Base-by-base conservation (phyloP, 1,140 invertebrate species). In the Leptopilina boulardi region DNA sequence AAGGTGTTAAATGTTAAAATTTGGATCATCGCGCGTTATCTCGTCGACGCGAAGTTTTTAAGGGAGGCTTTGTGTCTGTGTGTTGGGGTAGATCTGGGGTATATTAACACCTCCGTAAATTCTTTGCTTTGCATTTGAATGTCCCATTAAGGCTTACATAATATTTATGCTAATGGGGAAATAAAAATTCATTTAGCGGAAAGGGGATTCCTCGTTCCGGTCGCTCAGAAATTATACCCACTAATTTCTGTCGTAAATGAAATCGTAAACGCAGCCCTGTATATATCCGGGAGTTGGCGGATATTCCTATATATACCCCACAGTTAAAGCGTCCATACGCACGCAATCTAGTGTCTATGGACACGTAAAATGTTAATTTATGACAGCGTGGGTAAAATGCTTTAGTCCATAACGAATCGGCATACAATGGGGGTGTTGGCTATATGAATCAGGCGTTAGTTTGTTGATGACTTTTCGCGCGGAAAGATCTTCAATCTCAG, bases 141-240 rank as follows among this genome's bases (percentile, higher is more conserved):
- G 80, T 70, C 76, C 76, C 73, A 81, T 81, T 81, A 78, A 74
- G 34, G 77, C 71, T 78, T 81, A 78, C 78, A 81, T 81, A 81
- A 81, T 81, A 81, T 81, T 81, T 76, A 81, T 81, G 80, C 74
- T 81, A 81, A 81, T 81, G 77, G 72, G 21, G 42, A 74, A 74
- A 81, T 81, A 81, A 81, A 81, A 81, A 81, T 81, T 81, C 80
- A 81, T 81, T 81, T 81, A 81, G 76, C 30, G 77, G 66, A 81
- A 34, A 78, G 71, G 38, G 41, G 15, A 66, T 21, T 23, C 42
- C 21, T 72, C 56, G 51, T 73, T 79, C 51, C 74, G 76, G 54
- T 71, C 70, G 73, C 18, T 71, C 77, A 72, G 70, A 30, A 74
- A 47, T 72, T 75, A 78, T 78, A 59, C 51, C 51, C 44, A 78